phyloP scores from a whole-genome alignment of 2,113 vertebrate genomes.

The Platycercus adscitus region DNA sequence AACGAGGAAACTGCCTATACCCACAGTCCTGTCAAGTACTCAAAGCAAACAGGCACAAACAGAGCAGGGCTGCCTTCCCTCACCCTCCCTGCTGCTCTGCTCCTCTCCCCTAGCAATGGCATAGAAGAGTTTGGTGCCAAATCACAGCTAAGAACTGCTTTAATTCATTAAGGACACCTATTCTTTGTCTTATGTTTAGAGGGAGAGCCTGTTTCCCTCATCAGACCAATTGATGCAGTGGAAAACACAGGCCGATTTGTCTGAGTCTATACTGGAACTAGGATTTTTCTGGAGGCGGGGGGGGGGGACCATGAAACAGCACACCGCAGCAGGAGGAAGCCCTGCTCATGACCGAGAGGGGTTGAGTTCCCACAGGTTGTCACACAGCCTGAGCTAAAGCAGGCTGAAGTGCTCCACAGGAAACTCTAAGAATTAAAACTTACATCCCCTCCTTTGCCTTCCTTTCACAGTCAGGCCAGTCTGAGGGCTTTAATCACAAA shows the following conservation, averaged over 20 bases:
- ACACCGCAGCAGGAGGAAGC: background rate
- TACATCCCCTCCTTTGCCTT: background rate
- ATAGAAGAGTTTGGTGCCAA: background rate
- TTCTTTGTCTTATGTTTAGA: background rate
- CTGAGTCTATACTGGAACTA: background rate
- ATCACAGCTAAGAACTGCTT: background rate
- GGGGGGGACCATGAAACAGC: background rate
- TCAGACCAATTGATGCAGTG: background rate
- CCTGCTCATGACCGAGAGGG: accelerated
- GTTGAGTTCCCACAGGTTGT: background rate
- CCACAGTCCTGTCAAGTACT: background rate
- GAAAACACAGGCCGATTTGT: background rate
- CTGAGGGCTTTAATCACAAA: slow-evolving; percentile 15
- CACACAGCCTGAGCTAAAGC: background rate
- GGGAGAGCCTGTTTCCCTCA: background rate
- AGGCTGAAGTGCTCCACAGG: background rate
- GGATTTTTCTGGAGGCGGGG: background rate
- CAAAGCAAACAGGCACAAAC: background rate
- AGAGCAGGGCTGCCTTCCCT: background rate
- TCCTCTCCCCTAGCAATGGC: background rate
- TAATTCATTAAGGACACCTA: background rate
- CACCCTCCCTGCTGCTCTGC: background rate
- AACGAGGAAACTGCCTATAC: background rate
- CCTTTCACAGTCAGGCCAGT: background rate
- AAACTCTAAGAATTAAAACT: background rate